These are phyloP conservation scores for Caenorhabditis sulstoni DNA, from an alignment of 2,888 invertebrate genomes.

Conservation along the genomic window DNA sequence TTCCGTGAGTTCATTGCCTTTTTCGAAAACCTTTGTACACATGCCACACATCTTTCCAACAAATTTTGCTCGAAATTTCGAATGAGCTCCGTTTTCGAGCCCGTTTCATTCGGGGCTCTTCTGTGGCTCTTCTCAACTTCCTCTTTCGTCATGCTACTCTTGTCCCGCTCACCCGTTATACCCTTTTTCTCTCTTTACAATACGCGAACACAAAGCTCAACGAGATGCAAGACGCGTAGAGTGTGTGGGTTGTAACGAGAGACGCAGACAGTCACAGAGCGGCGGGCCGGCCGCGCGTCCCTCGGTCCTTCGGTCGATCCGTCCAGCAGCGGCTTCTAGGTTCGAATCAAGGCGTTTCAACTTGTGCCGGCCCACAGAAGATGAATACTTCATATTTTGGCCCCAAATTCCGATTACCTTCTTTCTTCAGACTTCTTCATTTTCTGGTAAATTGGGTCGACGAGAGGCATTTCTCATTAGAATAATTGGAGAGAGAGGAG, in stretches of 20 bases:
- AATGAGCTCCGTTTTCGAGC: too few species aligned
- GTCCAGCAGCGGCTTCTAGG: not conserved
- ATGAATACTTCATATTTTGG: constrained; percentile 24
- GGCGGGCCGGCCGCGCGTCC: constrained; percentile 21
- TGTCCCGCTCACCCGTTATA: too few species aligned
- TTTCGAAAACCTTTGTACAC: too few species aligned
- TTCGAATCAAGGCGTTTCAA: constrained; percentile 24
- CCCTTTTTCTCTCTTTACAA: constrained; percentile 1
- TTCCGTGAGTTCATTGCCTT: too few species aligned
- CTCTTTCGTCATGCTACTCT: not conserved
- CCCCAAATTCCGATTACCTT: constrained; percentile 17
- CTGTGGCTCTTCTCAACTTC: not conserved
- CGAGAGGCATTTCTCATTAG: constrained; percentile 3
- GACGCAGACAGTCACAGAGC: constrained; percentile 22
- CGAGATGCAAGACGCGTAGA: too few species aligned
- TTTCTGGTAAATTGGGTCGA: not conserved
- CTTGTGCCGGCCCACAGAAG: constrained; percentile 9
- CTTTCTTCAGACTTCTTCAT: not conserved
- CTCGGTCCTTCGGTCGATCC: constrained; percentile 21
- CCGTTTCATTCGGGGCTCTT: too few species aligned
- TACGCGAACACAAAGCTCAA: not conserved
- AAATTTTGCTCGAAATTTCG: too few species aligned
- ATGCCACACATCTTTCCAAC: too few species aligned
- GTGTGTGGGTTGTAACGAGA: not conserved
- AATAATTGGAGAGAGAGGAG: constrained; percentile 12